phyloP scores from a whole-genome alignment of 2,888 invertebrate species.

The Erynnis tages region DNA sequence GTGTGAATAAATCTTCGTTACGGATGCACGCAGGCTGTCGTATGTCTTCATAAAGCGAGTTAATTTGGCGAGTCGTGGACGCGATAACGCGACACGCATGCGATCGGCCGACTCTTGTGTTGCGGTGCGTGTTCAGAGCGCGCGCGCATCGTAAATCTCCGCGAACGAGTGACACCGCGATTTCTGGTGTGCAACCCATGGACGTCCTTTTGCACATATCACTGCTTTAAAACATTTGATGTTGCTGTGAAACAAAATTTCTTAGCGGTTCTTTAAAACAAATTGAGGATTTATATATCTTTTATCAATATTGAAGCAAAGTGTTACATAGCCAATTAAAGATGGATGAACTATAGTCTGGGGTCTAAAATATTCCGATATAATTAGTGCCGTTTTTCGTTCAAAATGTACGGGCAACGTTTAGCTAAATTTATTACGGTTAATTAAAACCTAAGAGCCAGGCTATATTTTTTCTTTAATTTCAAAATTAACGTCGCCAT shows the following conservation, averaged over 20 bases:
- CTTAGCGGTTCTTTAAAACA: too few species aligned
- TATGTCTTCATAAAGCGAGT: constrained; percentile 67
- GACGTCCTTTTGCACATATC: constrained; percentile 25
- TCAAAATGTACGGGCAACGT: constrained; percentile 37
- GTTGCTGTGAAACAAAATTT: constrained; percentile 28
- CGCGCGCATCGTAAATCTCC: constrained; percentile 62
- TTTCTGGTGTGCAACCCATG: constrained; percentile 34
- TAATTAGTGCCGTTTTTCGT: too few species aligned
- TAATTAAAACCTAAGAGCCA: constrained; percentile 46
- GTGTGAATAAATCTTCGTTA: constrained; percentile 44
- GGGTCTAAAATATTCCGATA: too few species aligned
- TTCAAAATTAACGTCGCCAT: constrained; percentile 61
- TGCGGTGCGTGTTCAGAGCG: constrained; percentile 55
- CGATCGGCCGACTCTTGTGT: constrained; percentile 46
- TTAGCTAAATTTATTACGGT: constrained; percentile 49
- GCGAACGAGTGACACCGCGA: constrained; percentile 35
- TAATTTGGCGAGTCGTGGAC: constrained; percentile 59
- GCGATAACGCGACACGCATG: constrained; percentile 67
- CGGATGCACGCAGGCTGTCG: constrained; percentile 46
- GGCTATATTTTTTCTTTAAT: constrained; percentile 60
- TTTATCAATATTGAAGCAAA: too few species aligned
- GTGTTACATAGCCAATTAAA: too few species aligned
- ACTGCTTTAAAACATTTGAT: constrained; percentile 31
- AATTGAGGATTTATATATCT: too few species aligned
- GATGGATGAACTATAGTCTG: too few species aligned